Conservation (phyloP, 2,113 vertebrate genomes). For the Scomber colias region DNA sequence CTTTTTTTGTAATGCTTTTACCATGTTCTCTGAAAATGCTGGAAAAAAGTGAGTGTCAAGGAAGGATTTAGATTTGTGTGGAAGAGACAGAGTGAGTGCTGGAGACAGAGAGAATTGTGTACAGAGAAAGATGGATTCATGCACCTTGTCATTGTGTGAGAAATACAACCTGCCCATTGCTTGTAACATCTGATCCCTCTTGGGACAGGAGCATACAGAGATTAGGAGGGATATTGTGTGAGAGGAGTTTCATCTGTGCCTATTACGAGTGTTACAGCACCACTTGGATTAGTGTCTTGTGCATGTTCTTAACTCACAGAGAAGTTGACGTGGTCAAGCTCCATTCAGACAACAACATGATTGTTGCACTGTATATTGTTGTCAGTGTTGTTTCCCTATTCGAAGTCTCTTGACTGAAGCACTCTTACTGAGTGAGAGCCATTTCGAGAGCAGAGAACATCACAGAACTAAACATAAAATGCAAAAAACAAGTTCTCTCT, state of each 20-base stretch:
- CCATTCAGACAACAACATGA: slow-evolving; percentile 23
- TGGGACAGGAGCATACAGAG: slow-evolving; percentile 32
- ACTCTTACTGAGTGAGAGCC: slow-evolving; percentile 20
- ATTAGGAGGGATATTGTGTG: slow-evolving; percentile 54
- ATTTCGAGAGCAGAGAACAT: slow-evolving; percentile 12
- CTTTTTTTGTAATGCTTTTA: slow-evolving; percentile 40
- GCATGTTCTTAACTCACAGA: slow-evolving; percentile 46
- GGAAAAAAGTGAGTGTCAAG: slow-evolving; percentile 7
- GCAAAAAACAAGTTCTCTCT: not conserved
- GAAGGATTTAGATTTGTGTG: not conserved
- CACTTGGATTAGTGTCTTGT: slow-evolving; percentile 55
- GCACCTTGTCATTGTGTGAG: slow-evolving; percentile 45
- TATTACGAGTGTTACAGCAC: slow-evolving; percentile 26
- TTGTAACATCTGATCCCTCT: slow-evolving; percentile 51
- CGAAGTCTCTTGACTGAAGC: slow-evolving; percentile 35
- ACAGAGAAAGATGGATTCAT: slow-evolving; percentile 23
- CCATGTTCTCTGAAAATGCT: slow-evolving; percentile 51
- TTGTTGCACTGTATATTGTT: slow-evolving; percentile 20
- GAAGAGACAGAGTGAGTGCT: not conserved
- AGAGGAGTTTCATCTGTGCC: slow-evolving; percentile 56
- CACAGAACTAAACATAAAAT: not conserved
- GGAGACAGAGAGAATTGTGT: not conserved
- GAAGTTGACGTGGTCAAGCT: slow-evolving; percentile 40
- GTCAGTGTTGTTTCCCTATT: slow-evolving; percentile 28
- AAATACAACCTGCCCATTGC: slow-evolving; percentile 48